phyloP scores from a whole-genome alignment of 2,888 invertebrate species.

The Latrodectus elegans region DNA sequence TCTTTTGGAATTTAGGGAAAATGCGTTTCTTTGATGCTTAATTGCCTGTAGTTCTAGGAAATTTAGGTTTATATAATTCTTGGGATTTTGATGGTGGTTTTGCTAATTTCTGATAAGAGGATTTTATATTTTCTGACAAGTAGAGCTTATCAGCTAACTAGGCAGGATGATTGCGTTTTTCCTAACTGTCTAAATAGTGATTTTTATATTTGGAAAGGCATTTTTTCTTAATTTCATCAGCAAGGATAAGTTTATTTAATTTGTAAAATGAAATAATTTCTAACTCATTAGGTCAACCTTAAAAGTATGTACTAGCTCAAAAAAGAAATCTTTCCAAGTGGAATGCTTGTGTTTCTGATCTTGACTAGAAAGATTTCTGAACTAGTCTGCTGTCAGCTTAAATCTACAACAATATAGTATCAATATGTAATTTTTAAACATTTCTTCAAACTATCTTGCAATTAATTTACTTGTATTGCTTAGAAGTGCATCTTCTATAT shows the following conservation, averaged over 20 bases:
- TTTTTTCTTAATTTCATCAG: slow-evolving; percentile 24
- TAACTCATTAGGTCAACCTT: slow-evolving; percentile 8
- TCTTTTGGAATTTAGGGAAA: neutral
- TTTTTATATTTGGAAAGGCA: slow-evolving; percentile 5
- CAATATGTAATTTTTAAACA: slow-evolving; percentile 19
- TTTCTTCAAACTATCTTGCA: slow-evolving; percentile 2
- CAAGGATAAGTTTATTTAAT: slow-evolving; percentile 3
- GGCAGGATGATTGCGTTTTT: slow-evolving; percentile 7
- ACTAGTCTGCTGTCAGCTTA: slow-evolving; percentile 2
- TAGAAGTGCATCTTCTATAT: slow-evolving; percentile 7
- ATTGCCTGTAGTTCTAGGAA: neutral
- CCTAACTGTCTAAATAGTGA: slow-evolving; percentile 15
- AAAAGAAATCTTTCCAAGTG: slow-evolving; percentile 15
- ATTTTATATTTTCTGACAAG: neutral
- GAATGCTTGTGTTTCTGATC: slow-evolving; percentile 2
- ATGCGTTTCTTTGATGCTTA: neutral
- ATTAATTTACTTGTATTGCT: neutral
- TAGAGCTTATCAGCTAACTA: slow-evolving; percentile 6
- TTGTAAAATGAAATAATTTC: slow-evolving; percentile 7
- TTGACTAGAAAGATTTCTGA: slow-evolving; percentile 5
- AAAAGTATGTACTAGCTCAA: slow-evolving; percentile 8
- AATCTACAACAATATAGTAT: slow-evolving; percentile 5
- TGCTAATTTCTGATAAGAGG: neutral
- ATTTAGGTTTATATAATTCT: neutral
- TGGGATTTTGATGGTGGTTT: neutral